A percentile compares a stretch with the other conserved stretches of the same genome.
Evolutionary conservation across 2,797 vertebrate genomes (phyloP).

Genomic region (Erethizon dorsatum): DNA sequence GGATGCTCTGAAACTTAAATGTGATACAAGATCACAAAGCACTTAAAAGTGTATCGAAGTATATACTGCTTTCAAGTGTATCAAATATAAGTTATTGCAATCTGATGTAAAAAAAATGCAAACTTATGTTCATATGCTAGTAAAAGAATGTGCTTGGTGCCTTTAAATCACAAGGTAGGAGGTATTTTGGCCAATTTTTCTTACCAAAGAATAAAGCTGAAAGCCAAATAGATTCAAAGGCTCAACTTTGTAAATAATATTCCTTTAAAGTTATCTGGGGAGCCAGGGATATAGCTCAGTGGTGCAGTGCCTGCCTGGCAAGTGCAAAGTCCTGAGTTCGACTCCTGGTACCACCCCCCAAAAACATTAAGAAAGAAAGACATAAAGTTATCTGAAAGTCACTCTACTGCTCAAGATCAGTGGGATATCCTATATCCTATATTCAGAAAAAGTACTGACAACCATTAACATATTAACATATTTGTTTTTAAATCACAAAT

Average conservation of each 20-base stretch:
- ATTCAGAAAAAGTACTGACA: conserved; percentile 25
- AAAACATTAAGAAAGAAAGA: too few species aligned
- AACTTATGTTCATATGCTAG: background rate
- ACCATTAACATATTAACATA: background rate
- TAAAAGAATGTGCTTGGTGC: background rate
- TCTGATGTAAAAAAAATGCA: background rate
- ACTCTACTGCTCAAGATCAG: conserved; percentile 41
- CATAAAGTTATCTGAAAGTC: conserved; percentile 56
- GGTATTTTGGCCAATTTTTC: background rate
- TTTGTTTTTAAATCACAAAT: conserved; percentile 27
- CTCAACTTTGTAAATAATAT: conserved; percentile 28
- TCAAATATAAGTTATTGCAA: background rate
- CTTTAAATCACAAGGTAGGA: background rate
- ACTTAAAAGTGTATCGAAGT: background rate
- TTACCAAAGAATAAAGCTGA: conserved; percentile 36
- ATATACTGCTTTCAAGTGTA: background rate
- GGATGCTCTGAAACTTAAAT: conserved; percentile 39
- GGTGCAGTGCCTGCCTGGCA: too few species aligned
- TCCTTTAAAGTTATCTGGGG: conserved; percentile 33
- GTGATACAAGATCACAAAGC: background rate
- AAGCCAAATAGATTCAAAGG: conserved; percentile 41
- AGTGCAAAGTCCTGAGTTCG: too few species aligned
- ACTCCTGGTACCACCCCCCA: too few species aligned
- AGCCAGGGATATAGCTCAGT: too few species aligned
- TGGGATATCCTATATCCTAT: background rate